Conservation (phyloP, 2,113 vertebrate species). For the Kryptolebias marmoratus region DNA sequence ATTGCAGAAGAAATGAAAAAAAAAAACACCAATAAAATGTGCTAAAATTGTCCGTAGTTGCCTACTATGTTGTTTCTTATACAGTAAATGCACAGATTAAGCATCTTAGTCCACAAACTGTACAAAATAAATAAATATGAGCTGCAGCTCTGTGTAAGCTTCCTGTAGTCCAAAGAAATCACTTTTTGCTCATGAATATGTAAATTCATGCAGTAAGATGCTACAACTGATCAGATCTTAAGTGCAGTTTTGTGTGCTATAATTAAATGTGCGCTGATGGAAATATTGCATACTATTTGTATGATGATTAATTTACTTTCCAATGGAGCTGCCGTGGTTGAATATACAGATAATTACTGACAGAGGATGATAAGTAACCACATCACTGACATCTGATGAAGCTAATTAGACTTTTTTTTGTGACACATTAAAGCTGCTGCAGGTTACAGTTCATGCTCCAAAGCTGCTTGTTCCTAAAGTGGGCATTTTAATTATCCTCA, state of each 20-base stretch:
- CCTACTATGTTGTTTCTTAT: background rate
- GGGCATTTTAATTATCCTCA: conserved; percentile 26
- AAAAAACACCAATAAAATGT: background rate
- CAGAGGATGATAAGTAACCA: background rate
- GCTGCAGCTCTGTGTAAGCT: background rate
- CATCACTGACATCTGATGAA: background rate
- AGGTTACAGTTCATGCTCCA: conserved; percentile 7
- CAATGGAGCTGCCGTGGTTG: background rate
- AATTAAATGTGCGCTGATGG: background rate
- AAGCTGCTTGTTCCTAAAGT: background rate
- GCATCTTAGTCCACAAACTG: background rate
- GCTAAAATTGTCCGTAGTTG: background rate
- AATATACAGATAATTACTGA: background rate
- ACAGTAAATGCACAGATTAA: background rate
- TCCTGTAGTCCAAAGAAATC: background rate
- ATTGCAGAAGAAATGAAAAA: background rate
- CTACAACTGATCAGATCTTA: background rate
- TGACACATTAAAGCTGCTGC: conserved; percentile 3
- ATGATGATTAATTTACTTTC: background rate
- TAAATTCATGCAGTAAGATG: conserved; percentile 33
- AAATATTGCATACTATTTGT: background rate
- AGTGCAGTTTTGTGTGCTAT: background rate
- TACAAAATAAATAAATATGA: background rate
- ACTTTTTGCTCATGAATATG: conserved; percentile 30
- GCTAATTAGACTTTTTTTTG: background rate